These are phyloP conservation scores for Coregonus ussuriensis DNA, from an alignment of 2,797 vertebrate species.

Conservation along the genomic window DNA sequence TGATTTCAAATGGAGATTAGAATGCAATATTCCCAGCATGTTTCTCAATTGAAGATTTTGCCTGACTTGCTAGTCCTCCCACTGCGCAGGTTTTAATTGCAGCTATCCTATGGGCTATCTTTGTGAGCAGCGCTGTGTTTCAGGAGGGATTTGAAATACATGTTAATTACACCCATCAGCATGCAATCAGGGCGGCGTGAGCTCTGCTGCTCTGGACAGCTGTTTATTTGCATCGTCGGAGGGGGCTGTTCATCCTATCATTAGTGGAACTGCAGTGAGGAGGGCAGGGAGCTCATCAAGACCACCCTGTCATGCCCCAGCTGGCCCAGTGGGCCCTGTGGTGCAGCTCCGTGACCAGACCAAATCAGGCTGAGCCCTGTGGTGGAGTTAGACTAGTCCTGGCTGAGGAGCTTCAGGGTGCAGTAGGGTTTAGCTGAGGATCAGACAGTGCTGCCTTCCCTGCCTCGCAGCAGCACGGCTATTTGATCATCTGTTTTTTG, in stretches of 20 bases:
- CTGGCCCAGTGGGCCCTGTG: not conserved
- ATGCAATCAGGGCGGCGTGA: conserved; percentile 58
- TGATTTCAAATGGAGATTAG: not conserved
- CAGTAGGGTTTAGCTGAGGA: conserved; percentile 19
- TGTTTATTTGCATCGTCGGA: conserved; percentile 65
- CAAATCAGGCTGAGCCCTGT: not conserved
- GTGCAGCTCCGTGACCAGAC: not conserved
- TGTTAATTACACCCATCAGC: conserved; percentile 52
- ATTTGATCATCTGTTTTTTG: conserved; percentile 17
- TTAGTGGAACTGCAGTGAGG: conserved; percentile 52
- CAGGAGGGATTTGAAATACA: conserved; percentile 22
- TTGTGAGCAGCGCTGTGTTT: conserved; percentile 30
- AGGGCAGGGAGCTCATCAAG: conserved; percentile 37
- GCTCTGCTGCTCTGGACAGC: conserved; percentile 44
- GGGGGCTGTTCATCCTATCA: conserved; percentile 62
- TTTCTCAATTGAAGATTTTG: not conserved
- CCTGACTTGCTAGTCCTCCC: not conserved
- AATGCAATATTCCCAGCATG: not conserved
- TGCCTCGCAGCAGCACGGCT: not conserved
- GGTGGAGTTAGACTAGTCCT: not conserved
- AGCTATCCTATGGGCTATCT: conserved; percentile 12
- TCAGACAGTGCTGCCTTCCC: conserved; percentile 17
- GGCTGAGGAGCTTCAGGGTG: not conserved
- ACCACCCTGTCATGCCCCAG: conserved; percentile 22
- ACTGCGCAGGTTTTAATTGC: not conserved